These are phyloP conservation scores for Meleagris gallopavo DNA, from an alignment of 2,113 vertebrate species.

Conservation along the genomic window DNA sequence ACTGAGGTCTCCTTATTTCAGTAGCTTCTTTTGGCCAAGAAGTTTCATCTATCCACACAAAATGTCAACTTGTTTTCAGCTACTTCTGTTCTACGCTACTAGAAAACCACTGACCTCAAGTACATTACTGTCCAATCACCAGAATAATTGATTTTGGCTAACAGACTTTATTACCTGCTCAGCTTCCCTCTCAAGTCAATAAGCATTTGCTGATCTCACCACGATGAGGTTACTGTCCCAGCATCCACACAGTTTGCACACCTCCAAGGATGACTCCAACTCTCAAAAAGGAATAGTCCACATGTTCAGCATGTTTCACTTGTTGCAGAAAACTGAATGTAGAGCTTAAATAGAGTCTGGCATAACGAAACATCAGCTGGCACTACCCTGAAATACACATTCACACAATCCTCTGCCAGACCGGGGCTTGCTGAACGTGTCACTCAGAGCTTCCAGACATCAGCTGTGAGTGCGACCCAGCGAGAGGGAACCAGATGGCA, in stretches of 20 bases:
- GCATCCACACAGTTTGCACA: background rate
- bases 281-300: background rate
- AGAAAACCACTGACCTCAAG: background rate
- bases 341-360: slow-evolving; percentile 33
- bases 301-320: background rate
- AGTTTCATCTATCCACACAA: background rate
- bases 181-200: background rate
- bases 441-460: slow-evolving; percentile 48
- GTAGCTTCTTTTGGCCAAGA: background rate
- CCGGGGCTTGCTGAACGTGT: slow-evolving; percentile 32
- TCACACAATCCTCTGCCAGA: slow-evolving; percentile 41
- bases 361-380: slow-evolving; percentile 45
- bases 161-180: background rate
- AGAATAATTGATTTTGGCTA: background rate
- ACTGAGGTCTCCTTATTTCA: background rate
- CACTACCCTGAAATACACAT: slow-evolving; percentile 46
- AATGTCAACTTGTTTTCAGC: background rate
- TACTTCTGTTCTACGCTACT: background rate
- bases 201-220: background rate
- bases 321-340: background rate
- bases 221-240: background rate
- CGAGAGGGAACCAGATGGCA: slow-evolving; percentile 57
- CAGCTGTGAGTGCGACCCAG: slow-evolving; percentile 6
- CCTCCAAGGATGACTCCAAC: background rate
- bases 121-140: background rate